phyloP scores from a whole-genome alignment of 2,888 invertebrate genomes.

The Drosophila trichaetosa region DNA sequence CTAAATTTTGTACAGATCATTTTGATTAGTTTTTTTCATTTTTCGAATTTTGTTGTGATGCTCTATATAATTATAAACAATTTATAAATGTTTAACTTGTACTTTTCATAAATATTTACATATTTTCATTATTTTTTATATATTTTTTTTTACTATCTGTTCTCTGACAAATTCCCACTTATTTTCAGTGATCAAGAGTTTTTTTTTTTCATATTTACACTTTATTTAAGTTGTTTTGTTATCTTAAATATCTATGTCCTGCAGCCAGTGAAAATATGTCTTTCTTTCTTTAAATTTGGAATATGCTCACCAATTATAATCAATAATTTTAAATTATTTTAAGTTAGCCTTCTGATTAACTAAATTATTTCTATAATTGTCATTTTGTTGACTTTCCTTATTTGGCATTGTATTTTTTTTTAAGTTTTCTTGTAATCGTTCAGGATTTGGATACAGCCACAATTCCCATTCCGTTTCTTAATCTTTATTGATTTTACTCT shows the following conservation, averaged over 20 bases:
- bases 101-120: background rate
- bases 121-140: too few relatives aligned
- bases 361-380: background rate
- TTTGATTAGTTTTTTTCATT: background rate
- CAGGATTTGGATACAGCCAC: background rate
- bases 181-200: background rate
- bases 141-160: background rate
- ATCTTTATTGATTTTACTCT: background rate
- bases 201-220: background rate
- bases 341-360: background rate
- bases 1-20: background rate
- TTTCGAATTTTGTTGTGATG: background rate
- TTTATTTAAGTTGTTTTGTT: background rate
- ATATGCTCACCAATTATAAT: background rate
- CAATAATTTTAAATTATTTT: background rate
- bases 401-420: background rate
- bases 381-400: background rate
- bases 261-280: background rate
- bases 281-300: background rate
- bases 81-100: background rate
- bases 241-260: background rate
- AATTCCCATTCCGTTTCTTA: background rate
- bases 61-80: background rate
- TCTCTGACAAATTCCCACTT: background rate
- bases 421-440: background rate